A percentile compares a stretch with the other conserved stretches of the same genome.
Evolutionary conservation across 2,113 vertebrate genomes (phyloP).

Genomic region (Toxotes chatareus): DNA sequence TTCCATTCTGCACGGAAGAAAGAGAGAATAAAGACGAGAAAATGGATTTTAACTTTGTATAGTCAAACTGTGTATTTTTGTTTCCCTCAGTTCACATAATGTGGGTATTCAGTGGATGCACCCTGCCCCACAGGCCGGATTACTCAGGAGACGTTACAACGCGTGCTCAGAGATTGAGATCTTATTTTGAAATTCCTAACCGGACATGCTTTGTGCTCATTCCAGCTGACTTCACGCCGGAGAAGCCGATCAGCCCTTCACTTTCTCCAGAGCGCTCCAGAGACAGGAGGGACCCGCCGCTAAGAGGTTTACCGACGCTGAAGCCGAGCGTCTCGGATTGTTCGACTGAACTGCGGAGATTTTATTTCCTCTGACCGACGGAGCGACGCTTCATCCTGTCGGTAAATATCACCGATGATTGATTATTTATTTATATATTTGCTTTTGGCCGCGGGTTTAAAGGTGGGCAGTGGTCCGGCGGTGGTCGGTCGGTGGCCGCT

Average conservation of each 20-base stretch:
- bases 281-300: slow-evolving; percentile 16
- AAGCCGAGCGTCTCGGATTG: slow-evolving; percentile 6
- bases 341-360: neutral
- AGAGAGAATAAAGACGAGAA: no score
- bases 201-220: neutral
- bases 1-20: no score
- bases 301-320: slow-evolving; percentile 72
- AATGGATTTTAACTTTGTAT: no score
- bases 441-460: neutral
- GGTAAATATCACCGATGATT: slow-evolving; percentile 31
- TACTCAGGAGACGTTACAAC: neutral
- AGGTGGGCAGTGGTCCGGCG: neutral
- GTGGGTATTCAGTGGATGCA: no score
- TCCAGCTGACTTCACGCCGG: fast-evolving
- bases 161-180: neutral
- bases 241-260: slow-evolving; percentile 6
- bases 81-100: no score
- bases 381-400: neutral
- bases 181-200: slow-evolving; percentile 24
- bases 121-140: no score
- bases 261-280: slow-evolving; percentile 54
- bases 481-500: neutral
- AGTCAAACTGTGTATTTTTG: no score
- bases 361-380: neutral
- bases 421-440: no score